phyloP scores from a whole-genome alignment of 2,888 invertebrate genomes.

The Polyommatus icarus region DNA sequence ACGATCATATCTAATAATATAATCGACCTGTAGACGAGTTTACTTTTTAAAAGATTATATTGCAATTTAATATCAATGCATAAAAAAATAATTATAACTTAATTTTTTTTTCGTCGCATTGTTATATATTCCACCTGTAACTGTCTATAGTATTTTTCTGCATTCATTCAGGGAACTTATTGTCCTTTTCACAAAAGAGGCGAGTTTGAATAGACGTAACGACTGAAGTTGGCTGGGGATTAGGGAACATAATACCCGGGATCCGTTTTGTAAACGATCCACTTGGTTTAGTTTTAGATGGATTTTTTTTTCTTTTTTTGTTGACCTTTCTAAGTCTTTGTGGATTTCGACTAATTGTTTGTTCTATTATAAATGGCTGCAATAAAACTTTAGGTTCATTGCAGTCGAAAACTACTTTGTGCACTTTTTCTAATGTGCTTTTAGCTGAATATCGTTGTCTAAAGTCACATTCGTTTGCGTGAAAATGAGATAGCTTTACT shows the following conservation, averaged over 20 bases:
- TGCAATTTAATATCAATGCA: not conserved
- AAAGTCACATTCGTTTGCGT: too few species aligned
- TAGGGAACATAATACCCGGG: constrained; percentile 18
- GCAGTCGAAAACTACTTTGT: not conserved
- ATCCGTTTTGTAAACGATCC: constrained; percentile 28
- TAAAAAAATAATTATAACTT: not conserved
- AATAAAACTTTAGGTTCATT: not conserved
- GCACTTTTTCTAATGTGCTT: not conserved
- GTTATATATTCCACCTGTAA: constrained; percentile 21
- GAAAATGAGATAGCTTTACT: too few species aligned
- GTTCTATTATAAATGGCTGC: not conserved
- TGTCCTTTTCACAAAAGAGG: constrained; percentile 24
- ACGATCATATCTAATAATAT: too few species aligned
- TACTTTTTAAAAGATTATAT: not conserved
- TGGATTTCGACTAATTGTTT: not conserved
- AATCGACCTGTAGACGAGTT: too few species aligned
- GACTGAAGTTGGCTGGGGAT: constrained; percentile 5
- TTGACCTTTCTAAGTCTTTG: constrained; percentile 15
- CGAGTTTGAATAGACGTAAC: constrained; percentile 19
- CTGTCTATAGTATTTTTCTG: constrained; percentile 5
- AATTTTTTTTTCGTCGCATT: not conserved
- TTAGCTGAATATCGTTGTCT: too few species aligned
- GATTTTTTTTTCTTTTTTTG: not conserved
- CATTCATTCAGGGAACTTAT: constrained; percentile 15
- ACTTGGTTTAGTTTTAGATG: constrained; percentile 23